Conservation (phyloP, 2,888 invertebrate species). For the Lasioglossum vierecki region DNA sequence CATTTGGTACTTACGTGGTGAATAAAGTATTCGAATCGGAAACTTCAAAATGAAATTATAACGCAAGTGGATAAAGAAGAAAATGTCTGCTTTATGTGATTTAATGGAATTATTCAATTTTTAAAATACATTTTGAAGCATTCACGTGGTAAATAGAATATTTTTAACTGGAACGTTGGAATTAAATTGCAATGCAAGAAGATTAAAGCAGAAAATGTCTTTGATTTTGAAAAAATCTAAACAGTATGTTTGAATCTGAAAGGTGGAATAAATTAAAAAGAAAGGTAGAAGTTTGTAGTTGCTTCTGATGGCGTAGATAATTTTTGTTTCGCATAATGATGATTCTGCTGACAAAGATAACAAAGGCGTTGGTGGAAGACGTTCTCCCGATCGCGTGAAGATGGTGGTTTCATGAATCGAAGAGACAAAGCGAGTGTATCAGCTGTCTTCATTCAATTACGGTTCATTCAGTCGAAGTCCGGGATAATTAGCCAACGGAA, state of each 20-base stretch:
- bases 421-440: background rate
- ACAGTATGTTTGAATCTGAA: no score
- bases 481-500: background rate
- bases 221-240: background rate
- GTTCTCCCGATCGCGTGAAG: background rate
- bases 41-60: no score
- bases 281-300: background rate
- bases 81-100: no score
- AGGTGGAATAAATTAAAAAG: background rate
- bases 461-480: background rate
- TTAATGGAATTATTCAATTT: no score
- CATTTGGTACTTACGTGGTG: no score
- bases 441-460: conserved; percentile 1
- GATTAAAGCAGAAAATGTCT: no score
- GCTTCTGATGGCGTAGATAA: background rate
- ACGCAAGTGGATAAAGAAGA: no score
- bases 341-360: background rate
- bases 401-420: background rate
- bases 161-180: no score
- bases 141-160: no score
- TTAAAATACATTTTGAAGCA: no score
- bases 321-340: background rate
- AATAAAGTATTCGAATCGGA: no score
- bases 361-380: background rate
- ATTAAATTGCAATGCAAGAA: no score